Evolutionary conservation across 2,113 vertebrate species (phyloP).

Genomic region (Fulmarus glacialis): DNA sequence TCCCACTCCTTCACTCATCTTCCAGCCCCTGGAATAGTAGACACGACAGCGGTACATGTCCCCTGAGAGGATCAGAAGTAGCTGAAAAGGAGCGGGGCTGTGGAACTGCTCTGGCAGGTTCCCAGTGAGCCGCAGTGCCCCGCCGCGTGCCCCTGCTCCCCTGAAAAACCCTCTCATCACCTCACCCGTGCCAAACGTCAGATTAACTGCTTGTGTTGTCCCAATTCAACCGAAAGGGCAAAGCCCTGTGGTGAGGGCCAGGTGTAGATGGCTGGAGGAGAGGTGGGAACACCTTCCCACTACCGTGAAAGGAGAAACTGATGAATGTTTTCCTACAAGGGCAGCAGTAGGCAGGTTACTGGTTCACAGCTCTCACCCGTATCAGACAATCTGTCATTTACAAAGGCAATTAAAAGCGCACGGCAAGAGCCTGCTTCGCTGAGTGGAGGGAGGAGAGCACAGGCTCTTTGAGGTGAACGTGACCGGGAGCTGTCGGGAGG

Average conservation of each 20-base stretch:
- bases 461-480: not conserved
- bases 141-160: accelerated
- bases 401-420: not conserved
- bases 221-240: not conserved
- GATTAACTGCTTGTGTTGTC: not conserved
- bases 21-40: not conserved
- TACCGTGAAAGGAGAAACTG: not conserved
- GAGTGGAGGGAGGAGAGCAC: not conserved
- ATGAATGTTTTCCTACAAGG: not conserved
- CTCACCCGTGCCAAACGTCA: not conserved
- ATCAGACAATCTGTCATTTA: not conserved
- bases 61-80: not conserved
- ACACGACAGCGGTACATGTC: no score
- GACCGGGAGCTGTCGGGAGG: not conserved
- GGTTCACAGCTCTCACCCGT: not conserved
- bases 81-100: not conserved
- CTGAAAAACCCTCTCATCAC: not conserved
- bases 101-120: not conserved
- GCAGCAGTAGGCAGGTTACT: not conserved
- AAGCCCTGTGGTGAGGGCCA: not conserved
- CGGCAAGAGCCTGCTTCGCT: not conserved
- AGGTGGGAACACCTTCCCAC: not conserved
- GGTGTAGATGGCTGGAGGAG: not conserved
- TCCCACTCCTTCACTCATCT: not conserved
- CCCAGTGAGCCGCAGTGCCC: not conserved